Evolutionary conservation across 37 sponge, comb jelly and placozoan species (phyloP).

Genomic region (Ephydatia muelleri): DNA sequence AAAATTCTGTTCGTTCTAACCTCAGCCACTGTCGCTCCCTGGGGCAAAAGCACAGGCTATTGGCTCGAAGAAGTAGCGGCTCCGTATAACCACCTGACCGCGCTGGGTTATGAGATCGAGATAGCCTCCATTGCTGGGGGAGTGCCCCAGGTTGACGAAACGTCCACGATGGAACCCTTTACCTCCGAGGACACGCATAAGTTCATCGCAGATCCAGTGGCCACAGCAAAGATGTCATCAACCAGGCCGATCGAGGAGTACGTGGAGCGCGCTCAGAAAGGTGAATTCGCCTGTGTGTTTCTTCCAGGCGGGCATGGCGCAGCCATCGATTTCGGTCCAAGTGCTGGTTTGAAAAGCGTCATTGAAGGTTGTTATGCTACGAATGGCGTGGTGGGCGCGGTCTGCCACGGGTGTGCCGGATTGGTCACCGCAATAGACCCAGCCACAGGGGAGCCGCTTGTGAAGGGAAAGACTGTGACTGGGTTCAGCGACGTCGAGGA

Average conservation of each 20-base stretch:
- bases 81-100: neutral
- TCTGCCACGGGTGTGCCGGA: neutral
- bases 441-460: neutral
- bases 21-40: neutral
- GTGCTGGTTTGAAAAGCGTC: neutral
- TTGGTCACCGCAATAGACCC: neutral
- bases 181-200: neutral
- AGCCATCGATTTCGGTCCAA: neutral
- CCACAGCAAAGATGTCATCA: neutral
- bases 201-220: neutral
- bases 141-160: neutral
- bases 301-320: neutral
- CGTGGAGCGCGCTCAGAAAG: neutral
- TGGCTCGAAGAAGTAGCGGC: neutral
- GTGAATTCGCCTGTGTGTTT: neutral
- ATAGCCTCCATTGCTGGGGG: neutral
- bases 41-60: neutral
- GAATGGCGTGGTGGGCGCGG: neutral
- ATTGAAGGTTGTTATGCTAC: neutral
- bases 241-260: neutral
- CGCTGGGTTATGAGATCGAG: neutral
- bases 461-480: neutral
- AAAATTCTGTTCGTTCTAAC: neutral
- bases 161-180: neutral
- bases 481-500: constrained; percentile 1